Evolutionary conservation across 1,140 invertebrate species (phyloP).

Genomic region (Rhysida immarginata): DNA sequence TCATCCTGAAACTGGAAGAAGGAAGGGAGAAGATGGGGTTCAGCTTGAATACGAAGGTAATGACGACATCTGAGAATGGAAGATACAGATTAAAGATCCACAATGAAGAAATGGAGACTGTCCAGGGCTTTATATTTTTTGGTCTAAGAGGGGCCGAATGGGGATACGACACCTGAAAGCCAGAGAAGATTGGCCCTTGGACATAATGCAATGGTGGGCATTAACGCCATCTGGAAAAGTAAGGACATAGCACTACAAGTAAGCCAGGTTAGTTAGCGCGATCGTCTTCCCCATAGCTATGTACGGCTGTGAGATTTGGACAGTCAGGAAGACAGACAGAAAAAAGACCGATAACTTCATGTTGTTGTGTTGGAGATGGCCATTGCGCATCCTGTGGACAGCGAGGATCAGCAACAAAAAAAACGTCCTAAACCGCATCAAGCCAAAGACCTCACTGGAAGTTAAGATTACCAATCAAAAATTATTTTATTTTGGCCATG

Average conservation of each 20-base stretch:
- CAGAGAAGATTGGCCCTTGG: not conserved
- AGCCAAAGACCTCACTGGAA: not conserved
- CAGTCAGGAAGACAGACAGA: not conserved
- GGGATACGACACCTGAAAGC: not conserved
- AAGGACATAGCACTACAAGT: not conserved
- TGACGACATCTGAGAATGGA: not conserved
- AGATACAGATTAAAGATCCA: not conserved
- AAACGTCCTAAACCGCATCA: not conserved
- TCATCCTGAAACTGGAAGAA: not conserved
- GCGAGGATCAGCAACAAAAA: not conserved
- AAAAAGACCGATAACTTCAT: not conserved
- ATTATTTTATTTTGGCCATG: not conserved
- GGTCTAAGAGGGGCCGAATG: not conserved
- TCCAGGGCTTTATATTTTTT: not conserved
- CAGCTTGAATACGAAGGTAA: not conserved
- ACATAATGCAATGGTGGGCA: not conserved
- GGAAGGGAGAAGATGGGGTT: not conserved
- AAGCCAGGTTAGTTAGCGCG: too few species aligned
- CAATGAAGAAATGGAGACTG: not conserved
- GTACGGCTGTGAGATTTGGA: not conserved
- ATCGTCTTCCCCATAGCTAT: not conserved
- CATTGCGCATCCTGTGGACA: not conserved
- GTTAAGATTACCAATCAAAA: not conserved
- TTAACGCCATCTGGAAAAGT: not conserved
- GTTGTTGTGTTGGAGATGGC: not conserved